Evolutionary conservation across 2,797 vertebrate genomes (phyloP).

Genomic region (Euphonia xanthogaster): DNA sequence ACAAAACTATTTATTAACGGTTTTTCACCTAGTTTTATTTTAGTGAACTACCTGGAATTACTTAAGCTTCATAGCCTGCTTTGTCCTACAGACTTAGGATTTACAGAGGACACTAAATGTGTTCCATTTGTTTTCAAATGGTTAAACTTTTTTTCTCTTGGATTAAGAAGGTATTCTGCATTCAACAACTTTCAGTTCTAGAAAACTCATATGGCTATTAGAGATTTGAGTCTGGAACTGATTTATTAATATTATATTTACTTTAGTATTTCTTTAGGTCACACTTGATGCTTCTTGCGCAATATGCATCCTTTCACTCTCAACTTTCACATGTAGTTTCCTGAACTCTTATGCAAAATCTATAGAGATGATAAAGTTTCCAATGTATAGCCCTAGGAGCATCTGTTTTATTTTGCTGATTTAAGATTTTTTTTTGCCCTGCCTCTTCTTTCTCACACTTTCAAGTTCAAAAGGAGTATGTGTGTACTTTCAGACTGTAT

Average conservation of each 20-base stretch:
- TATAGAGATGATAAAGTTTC: constrained; percentile 30
- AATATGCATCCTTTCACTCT: background rate
- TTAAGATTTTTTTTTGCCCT: constrained; percentile 9
- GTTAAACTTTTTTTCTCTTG: background rate
- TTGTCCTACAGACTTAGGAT: background rate
- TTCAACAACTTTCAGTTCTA: background rate
- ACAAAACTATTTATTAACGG: background rate
- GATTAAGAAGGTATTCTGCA: background rate
- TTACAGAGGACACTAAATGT: background rate
- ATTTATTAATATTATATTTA: background rate
- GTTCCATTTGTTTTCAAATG: background rate
- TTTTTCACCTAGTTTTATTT: background rate
- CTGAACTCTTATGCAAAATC: constrained; percentile 38
- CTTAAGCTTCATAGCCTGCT: background rate
- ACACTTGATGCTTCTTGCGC: background rate
- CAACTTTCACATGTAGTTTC: constrained; percentile 23
- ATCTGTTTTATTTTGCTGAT: constrained; percentile 52
- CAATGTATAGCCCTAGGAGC: background rate
- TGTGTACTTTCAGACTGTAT: background rate
- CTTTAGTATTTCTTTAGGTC: background rate
- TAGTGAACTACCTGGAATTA: background rate
- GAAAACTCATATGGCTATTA: background rate
- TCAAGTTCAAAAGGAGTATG: background rate
- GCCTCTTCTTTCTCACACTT: background rate
- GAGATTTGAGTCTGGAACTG: background rate